These are phyloP conservation scores for Syngnathus typhle DNA, from an alignment of 2,113 vertebrate species.

Conservation along the genomic window DNA sequence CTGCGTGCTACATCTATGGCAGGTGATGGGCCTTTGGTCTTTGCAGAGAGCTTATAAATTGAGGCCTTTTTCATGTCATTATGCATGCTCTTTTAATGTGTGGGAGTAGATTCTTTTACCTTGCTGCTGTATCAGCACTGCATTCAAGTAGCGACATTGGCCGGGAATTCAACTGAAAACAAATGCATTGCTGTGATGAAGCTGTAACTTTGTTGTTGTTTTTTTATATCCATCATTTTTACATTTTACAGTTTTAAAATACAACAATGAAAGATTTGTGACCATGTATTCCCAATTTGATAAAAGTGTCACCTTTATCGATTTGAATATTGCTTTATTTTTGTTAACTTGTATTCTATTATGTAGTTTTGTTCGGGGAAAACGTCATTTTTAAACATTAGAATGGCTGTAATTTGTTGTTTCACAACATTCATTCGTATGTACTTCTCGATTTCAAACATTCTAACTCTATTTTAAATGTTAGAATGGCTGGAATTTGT, in stretches of 20 bases:
- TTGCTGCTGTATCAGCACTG: background rate
- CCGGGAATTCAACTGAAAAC: background rate
- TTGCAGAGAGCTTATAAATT: slow-evolving; percentile 26
- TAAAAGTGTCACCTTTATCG: too few relatives aligned
- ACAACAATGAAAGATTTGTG: background rate
- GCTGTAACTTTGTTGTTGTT: background rate
- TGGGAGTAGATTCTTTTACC: slow-evolving; percentile 9
- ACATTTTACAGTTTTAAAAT: background rate
- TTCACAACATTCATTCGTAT: background rate
- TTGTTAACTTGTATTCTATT: too few relatives aligned
- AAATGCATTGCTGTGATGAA: background rate
- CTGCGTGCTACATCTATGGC: slow-evolving; percentile 13
- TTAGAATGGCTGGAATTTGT: background rate
- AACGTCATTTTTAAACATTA: background rate
- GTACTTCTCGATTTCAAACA: background rate
- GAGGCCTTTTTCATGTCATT: slow-evolving; percentile 33
- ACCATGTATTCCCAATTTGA: background rate
- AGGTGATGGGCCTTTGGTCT: slow-evolving; percentile 35
- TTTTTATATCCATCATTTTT: background rate
- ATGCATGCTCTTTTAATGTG: slow-evolving; percentile 19
- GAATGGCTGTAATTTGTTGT: background rate
- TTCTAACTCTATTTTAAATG: background rate
- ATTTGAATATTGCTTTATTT: background rate
- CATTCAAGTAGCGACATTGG: background rate
- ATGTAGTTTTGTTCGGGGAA: background rate